Conservation (phyloP, 2,888 invertebrate genomes). For the Stenurella melanura region DNA sequence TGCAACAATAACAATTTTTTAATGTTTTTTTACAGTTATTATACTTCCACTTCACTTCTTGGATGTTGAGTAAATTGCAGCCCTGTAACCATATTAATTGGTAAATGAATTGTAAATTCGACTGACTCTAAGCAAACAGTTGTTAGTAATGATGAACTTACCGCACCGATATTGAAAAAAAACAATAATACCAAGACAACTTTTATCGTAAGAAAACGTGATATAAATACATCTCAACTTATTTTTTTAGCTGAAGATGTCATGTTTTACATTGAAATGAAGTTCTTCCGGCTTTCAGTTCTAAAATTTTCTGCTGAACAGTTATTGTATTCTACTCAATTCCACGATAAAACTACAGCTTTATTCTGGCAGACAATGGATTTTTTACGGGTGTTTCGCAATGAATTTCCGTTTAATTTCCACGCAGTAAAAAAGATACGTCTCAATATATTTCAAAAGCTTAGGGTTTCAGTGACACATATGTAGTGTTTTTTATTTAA, state of each 20-base stretch:
- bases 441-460: neutral
- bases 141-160: too few relatives aligned
- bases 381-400: neutral
- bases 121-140: too few relatives aligned
- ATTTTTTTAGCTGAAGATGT: neutral
- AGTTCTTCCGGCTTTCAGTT: neutral
- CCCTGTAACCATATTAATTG: too few relatives aligned
- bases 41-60: too few relatives aligned
- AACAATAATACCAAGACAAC: too few relatives aligned
- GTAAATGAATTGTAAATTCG: too few relatives aligned
- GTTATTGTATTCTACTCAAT: neutral
- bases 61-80: too few relatives aligned
- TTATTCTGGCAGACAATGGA: neutral
- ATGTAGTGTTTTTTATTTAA: neutral
- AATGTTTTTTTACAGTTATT: too few relatives aligned
- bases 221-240: too few relatives aligned
- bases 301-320: neutral
- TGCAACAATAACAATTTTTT: too few relatives aligned
- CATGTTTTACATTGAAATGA: neutral
- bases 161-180: too few relatives aligned
- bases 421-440: neutral
- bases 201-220: too few relatives aligned
- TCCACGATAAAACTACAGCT: neutral
- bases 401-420: neutral
- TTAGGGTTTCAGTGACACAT: neutral